These are phyloP conservation scores for Podarcis lilfordi DNA, from an alignment of 2,797 vertebrate genomes.

Conservation along the genomic window DNA sequence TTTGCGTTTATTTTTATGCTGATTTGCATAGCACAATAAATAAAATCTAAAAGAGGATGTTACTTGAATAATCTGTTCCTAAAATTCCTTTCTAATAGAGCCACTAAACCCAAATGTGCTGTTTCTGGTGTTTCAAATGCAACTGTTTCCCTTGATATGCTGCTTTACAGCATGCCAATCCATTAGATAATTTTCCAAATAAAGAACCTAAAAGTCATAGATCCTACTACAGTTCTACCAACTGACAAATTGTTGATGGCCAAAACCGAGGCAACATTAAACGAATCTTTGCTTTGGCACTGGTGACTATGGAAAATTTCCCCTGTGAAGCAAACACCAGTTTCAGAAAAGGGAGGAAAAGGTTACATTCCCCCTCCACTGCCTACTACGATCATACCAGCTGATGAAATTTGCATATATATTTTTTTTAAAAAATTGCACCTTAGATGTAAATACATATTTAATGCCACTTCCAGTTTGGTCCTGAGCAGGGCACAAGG, in stretches of 20 bases:
- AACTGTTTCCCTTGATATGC: background rate
- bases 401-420: background rate
- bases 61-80: background rate
- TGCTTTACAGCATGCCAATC: background rate
- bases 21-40: background rate
- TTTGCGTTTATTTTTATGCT: conserved; percentile 29
- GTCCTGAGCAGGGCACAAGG: background rate
- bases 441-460: background rate
- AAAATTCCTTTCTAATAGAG: background rate
- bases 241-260: background rate
- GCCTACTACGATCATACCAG: background rate
- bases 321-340: background rate
- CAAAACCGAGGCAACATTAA: background rate
- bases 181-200: background rate
- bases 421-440: background rate
- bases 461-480: background rate
- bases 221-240: background rate
- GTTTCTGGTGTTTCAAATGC: accelerated
- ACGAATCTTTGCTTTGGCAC: background rate
- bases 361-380: background rate
- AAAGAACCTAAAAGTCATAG: background rate
- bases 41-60: background rate
- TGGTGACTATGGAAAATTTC: background rate
- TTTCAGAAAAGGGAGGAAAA: background rate
- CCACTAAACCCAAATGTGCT: accelerated